A percentile compares a stretch with the other conserved stretches of the same genome.
Conservation (phyloP, 1,140 invertebrate species). For the Lysiphlebus fabarum region DNA sequence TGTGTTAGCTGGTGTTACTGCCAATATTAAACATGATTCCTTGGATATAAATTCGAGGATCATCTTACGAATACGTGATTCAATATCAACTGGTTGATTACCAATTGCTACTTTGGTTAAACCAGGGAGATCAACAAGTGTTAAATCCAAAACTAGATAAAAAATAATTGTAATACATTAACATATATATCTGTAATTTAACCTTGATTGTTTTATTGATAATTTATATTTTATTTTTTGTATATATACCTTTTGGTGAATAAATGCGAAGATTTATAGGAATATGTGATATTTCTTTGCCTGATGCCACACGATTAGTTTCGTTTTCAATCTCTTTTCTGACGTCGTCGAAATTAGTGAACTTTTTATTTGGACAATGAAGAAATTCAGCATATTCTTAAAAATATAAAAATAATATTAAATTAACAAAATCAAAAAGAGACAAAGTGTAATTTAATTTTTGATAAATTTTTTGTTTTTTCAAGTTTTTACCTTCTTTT, state of each 20-base stretch:
- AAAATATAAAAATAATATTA: constrained; percentile 37
- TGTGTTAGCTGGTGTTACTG: constrained; percentile 96
- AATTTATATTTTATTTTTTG: too few species aligned
- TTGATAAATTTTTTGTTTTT: too few species aligned
- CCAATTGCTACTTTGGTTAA: constrained; percentile 94
- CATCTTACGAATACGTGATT: constrained; percentile 90
- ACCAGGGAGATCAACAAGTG: constrained; percentile 92
- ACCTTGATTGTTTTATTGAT: too few species aligned
- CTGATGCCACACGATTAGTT: constrained; percentile 92
- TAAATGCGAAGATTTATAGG: constrained; percentile 98
- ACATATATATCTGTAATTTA: too few species aligned
- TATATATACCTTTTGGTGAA: constrained; percentile 72
- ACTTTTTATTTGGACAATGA: constrained; percentile 97
- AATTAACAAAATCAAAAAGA: neutral
- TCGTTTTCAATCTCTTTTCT: constrained; percentile 96
- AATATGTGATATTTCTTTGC: constrained; percentile 97
- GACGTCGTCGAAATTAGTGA: constrained; percentile 93
- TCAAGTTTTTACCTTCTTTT: constrained; percentile 52
- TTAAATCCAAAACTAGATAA: constrained; percentile 79
- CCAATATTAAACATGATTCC: constrained; percentile 91
- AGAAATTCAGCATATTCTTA: constrained; percentile 97
- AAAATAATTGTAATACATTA: too few species aligned
- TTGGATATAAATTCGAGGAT: constrained; percentile 91
- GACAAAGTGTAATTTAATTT: too few species aligned
- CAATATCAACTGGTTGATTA: constrained; percentile 91